Evolutionary conservation across 2,113 vertebrate genomes (phyloP).

Genomic region (Corythornis vintsioides): DNA sequence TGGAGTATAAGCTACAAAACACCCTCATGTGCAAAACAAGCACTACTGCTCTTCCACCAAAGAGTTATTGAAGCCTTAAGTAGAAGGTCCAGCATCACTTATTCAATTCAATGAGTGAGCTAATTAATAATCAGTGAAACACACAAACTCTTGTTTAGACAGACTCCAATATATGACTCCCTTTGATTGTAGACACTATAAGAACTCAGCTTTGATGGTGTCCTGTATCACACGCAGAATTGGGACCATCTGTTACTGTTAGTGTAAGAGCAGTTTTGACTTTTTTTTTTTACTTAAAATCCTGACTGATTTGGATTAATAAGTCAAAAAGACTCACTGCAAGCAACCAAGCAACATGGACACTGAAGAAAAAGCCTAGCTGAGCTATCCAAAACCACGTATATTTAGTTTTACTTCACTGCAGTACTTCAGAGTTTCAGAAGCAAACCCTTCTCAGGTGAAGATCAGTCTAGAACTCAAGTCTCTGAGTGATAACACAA

Average conservation of each 20-base stretch:
- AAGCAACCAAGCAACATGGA: neutral
- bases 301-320: neutral
- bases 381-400: neutral
- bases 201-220: neutral
- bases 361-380: accelerated
- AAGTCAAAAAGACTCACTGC: neutral
- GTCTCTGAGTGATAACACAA: neutral
- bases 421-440: neutral
- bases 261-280: neutral
- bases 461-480: neutral
- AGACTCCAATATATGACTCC: neutral
- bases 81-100: neutral
- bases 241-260: neutral
- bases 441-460: neutral
- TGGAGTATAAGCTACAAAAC: neutral
- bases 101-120: neutral
- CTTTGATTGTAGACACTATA: neutral
- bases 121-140: neutral
- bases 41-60: neutral
- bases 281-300: neutral
- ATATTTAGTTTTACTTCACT: neutral
- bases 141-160: neutral
- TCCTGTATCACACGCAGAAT: neutral
- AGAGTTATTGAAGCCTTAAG: neutral
- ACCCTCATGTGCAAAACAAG: neutral